A percentile compares a stretch with the other conserved stretches of the same genome.
phyloP scores from a whole-genome alignment of 2,797 vertebrate species.

The Phataginus tricuspis region DNA sequence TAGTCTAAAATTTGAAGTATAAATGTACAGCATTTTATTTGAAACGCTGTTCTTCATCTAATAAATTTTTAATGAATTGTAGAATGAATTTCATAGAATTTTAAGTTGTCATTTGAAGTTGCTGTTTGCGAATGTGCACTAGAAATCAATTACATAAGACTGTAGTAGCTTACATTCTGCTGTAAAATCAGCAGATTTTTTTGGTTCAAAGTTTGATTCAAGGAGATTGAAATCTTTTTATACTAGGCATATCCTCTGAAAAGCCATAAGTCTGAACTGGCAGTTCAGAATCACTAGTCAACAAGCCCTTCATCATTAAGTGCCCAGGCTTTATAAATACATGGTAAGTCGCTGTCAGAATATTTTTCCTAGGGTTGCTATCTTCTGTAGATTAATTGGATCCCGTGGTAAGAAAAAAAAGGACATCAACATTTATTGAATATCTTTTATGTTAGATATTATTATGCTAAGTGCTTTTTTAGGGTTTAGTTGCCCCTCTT shows the following conservation, averaged over 20 bases:
- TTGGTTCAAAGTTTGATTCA: neutral
- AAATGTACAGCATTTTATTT: neutral
- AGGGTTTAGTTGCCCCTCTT: neutral
- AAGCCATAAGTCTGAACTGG: neutral
- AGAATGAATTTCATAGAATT: neutral
- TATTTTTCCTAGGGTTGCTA: neutral
- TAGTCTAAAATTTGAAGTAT: neutral
- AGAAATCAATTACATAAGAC: neutral
- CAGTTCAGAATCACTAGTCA: neutral
- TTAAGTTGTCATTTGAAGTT: neutral
- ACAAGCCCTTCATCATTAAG: neutral
- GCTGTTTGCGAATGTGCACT: neutral
- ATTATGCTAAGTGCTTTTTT: neutral
- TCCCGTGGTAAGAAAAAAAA: neutral
- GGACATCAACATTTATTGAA: neutral
- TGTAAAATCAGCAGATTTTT: neutral
- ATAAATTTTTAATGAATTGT: neutral
- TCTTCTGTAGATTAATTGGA: neutral
- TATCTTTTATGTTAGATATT: neutral
- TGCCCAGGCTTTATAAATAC: neutral
- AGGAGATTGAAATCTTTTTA: constrained; percentile 10
- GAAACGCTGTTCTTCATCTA: neutral
- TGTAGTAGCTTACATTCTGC: neutral
- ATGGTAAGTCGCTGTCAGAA: neutral
- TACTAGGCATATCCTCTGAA: neutral